Evolutionary conservation across 2,888 invertebrate genomes (phyloP), one percentile per base, ranked within the genome.

Genomic region (Euphydryas editha): DNA sequence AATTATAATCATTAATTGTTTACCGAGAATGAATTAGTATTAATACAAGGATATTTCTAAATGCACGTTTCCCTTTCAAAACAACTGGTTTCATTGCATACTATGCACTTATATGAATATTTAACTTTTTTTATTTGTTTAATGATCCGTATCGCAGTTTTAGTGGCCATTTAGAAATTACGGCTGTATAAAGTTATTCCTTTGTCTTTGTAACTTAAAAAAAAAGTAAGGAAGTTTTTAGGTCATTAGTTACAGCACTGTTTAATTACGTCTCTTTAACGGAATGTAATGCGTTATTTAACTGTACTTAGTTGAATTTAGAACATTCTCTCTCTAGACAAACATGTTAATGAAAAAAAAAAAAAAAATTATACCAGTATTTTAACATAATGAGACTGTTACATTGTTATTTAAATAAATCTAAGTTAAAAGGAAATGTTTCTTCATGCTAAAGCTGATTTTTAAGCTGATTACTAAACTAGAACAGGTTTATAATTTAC

Each of bases 131-230:
- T 30, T n/a, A n/a, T n/a, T 13, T 51, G 15, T 36, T 54, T 54
- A 54, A 54, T 54, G 30, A 36, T 54, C 11, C 17, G 8, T 54
- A 36, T 54, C 54, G 36, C 54, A 30, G 17, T 54, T 51, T 51
- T 54, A 54, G 36, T 54, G 18, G 54, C 54, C 17, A 6, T 54
- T 54, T 36, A 54, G 54, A 54, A 54, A 54, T 54, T 36, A 54
- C 49, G n/a, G 5, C 2, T 6, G n/a, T 30, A 11, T 54, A 36
- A 54, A 36, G 17, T 36, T 36, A 51, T 51, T 51, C 49, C 61
- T 62, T 68, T 68, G 61, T 68, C 58, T 65, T 36, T 11, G 54
- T 54, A 36, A 51, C 24, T 47, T 18, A 18, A 51, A 51, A 51
- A 21, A 15, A n/a, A 24, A 21, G 61, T 54, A 11, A 65, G 46